Evolutionary conservation across 2,113 vertebrate genomes (phyloP).

Genomic region (Crypturellus undulatus): DNA sequence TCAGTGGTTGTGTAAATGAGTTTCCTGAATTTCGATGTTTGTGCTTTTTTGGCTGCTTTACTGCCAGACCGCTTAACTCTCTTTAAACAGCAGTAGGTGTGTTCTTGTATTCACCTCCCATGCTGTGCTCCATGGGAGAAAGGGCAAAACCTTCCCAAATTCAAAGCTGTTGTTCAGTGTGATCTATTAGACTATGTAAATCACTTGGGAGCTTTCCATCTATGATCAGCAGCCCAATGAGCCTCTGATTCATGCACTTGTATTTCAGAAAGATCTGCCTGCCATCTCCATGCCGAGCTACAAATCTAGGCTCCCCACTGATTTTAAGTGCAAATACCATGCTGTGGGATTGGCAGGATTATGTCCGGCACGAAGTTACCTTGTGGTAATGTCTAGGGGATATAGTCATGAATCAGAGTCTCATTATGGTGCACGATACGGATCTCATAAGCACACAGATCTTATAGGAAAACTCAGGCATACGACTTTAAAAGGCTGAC

Average conservation of each 20-base stretch:
- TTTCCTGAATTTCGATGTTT: background rate
- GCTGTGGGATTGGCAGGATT: background rate
- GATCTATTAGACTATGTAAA: background rate
- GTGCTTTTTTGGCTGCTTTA: slow-evolving; percentile 9
- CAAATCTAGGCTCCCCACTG: fast-evolving
- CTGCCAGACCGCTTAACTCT: background rate
- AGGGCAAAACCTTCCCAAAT: slow-evolving; percentile 1
- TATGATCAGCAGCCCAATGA: background rate
- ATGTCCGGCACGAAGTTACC: background rate
- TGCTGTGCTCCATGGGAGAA: background rate
- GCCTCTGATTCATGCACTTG: fast-evolving
- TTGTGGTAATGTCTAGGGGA: background rate
- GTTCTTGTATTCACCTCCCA: background rate
- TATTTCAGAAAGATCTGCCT: background rate
- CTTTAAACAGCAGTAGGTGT: background rate
- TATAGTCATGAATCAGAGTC: background rate
- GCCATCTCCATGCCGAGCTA: background rate
- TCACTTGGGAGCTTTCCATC: background rate
- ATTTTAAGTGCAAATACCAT: background rate
- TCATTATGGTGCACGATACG: fast-evolving
- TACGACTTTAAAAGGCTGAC: background rate
- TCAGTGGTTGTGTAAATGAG: slow-evolving; percentile 13
- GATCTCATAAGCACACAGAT: background rate
- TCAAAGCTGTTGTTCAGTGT: background rate
- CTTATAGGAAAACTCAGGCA: background rate